phyloP scores from a whole-genome alignment of 1,140 invertebrate species.

The Nasonia longicornis region DNA sequence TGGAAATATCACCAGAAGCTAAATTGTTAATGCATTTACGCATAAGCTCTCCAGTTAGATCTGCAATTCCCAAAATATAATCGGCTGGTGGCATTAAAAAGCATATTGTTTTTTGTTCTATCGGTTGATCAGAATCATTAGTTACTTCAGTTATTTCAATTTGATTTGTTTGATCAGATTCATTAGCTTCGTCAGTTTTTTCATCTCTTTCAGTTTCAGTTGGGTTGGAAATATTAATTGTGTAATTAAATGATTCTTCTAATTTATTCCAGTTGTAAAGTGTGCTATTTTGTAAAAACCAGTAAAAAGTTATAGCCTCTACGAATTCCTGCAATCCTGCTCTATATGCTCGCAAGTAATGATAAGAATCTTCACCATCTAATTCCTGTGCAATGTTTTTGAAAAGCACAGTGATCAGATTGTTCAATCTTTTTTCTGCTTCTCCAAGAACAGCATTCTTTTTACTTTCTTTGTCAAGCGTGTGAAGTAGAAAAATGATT shows the following conservation, averaged over 20 bases:
- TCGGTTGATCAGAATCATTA: constrained; percentile 25
- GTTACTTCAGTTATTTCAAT: not conserved
- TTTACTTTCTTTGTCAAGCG: constrained; percentile 75
- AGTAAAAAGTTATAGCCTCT: constrained; percentile 84
- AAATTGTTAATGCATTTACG: constrained; percentile 87
- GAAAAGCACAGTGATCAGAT: constrained; percentile 74
- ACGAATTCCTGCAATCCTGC: constrained; percentile 88
- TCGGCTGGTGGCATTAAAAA: constrained; percentile 73
- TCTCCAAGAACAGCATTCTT: constrained; percentile 73
- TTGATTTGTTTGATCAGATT: not conserved
- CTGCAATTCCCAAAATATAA: constrained; percentile 87
- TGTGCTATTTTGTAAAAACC: constrained; percentile 72
- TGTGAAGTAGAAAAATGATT: constrained; percentile 89
- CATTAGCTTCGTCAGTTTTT: not conserved
- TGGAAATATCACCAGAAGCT: constrained; percentile 80
- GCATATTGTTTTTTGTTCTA: constrained; percentile 47
- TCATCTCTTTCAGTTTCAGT: constrained; percentile 1
- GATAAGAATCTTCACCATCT: constrained; percentile 77
- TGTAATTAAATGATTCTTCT: constrained; percentile 65
- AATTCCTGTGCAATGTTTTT: constrained; percentile 80
- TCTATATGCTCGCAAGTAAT: constrained; percentile 82
- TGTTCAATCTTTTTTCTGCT: constrained; percentile 75
- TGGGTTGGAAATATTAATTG: constrained; percentile 26
- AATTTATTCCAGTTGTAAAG: constrained; percentile 68
- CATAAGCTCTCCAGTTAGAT: constrained; percentile 93